Evolutionary conservation across 2,797 vertebrate species (phyloP).

Genomic region (Harpagifer antarcticus): DNA sequence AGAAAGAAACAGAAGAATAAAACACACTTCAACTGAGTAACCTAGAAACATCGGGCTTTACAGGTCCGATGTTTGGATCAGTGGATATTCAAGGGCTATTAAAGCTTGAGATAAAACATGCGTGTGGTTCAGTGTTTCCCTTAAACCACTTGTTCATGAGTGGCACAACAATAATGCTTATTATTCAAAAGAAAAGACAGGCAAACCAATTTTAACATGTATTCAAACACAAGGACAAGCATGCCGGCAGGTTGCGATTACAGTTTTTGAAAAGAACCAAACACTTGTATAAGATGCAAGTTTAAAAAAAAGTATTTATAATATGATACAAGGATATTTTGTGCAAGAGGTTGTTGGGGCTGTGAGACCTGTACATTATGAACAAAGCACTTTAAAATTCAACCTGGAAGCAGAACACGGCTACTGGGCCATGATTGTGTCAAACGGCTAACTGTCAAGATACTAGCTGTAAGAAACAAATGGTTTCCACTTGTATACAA

Average conservation of each 20-base stretch:
- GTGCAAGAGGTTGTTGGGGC: constrained; percentile 95
- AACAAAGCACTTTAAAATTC: constrained; percentile 82
- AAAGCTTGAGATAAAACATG: constrained; percentile 21
- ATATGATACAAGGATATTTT: constrained; percentile 99
- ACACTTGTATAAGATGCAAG: constrained; percentile 68
- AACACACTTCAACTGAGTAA: constrained; percentile 38
- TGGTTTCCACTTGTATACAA: constrained; percentile 79
- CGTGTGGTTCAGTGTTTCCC: not conserved
- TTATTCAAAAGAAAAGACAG: constrained; percentile 6
- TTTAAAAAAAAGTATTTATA: constrained; percentile 95
- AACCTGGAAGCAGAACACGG: constrained; percentile 80
- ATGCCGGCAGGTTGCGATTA: constrained; percentile 19
- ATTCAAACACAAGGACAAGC: constrained; percentile 34
- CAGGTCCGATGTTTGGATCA: constrained; percentile 30
- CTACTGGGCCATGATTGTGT: constrained; percentile 75
- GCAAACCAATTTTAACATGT: constrained; percentile 4
- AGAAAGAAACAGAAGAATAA: constrained; percentile 11
- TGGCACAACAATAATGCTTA: not conserved
- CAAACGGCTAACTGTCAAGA: constrained; percentile 63
- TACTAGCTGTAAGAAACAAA: constrained; percentile 78
- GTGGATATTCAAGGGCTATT: constrained; percentile 23
- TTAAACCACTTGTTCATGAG: not conserved
- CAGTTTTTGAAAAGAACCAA: constrained; percentile 49
- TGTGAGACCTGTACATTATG: constrained; percentile 89
- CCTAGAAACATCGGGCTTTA: constrained; percentile 41